These are phyloP conservation scores for Pongo abelii DNA, from an alignment of 2,113 vertebrate genomes.

Conservation along the genomic window DNA sequence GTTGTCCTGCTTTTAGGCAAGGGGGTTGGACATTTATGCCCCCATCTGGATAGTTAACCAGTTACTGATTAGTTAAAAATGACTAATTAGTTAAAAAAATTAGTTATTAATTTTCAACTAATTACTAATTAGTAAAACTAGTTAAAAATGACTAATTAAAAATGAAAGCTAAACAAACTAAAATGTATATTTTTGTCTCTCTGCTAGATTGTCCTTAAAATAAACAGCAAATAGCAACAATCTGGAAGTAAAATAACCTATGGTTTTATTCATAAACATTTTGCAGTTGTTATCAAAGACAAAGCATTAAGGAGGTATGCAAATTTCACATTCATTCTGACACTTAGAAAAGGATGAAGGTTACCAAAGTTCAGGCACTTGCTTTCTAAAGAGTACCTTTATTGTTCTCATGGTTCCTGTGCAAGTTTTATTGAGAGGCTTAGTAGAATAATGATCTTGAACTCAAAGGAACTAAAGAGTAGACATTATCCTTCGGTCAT, in stretches of 20 bases:
- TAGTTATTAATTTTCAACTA: too few species aligned
- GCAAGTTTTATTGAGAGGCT: neutral
- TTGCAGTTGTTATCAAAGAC: neutral
- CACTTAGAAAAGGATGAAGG: neutral
- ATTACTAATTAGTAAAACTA: too few species aligned
- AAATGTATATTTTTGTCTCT: neutral
- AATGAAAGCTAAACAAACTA: neutral
- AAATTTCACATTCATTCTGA: neutral
- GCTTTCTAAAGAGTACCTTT: neutral
- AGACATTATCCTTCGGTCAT: neutral
- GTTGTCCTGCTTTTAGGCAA: neutral
- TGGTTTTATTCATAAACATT: constrained; percentile 1
- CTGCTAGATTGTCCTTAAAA: neutral
- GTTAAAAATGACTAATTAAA: neutral
- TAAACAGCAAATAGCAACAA: neutral
- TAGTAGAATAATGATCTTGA: neutral
- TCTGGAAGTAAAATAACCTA: neutral
- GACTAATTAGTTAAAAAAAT: neutral
- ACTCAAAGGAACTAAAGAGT: neutral
- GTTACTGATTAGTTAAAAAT: neutral
- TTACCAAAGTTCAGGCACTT: neutral
- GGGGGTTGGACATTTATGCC: too few species aligned
- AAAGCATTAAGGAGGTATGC: neutral
- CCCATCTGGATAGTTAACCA: neutral
- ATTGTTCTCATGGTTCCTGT: neutral